A percentile compares a stretch with the other conserved stretches of the same genome.
Conservation (phyloP, 2,797 vertebrate species). For the Todus mexicanus region DNA sequence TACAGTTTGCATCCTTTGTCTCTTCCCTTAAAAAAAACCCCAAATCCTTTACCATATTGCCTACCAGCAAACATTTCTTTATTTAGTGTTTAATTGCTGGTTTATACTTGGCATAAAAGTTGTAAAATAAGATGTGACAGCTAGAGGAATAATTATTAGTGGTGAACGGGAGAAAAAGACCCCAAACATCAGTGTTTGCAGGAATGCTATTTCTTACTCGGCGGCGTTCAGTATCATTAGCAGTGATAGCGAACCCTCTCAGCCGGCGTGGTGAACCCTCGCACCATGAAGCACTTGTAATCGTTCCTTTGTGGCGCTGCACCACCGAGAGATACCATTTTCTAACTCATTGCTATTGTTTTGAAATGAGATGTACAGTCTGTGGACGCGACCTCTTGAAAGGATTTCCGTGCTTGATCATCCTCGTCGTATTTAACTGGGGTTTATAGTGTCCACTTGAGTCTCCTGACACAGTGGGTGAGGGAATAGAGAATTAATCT, state of each 20-base stretch:
- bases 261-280: background rate
- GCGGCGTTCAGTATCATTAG: background rate
- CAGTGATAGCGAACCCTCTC: background rate
- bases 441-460: slow-evolving; percentile 66
- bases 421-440: slow-evolving; percentile 66
- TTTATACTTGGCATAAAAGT: background rate
- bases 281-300: background rate
- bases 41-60: background rate
- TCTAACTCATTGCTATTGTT: background rate
- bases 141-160: background rate
- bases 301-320: background rate
- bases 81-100: slow-evolving; percentile 40
- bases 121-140: background rate
- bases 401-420: slow-evolving; percentile 14
- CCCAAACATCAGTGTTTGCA: background rate
- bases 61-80: background rate
- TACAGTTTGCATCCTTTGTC: background rate
- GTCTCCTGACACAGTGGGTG: slow-evolving; percentile 51
- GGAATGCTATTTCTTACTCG: background rate
- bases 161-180: background rate
- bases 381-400: slow-evolving; percentile 25
- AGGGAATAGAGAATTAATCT: slow-evolving; percentile 61
- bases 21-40: background rate
- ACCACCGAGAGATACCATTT: background rate
- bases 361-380: slow-evolving; percentile 43